Evolutionary conservation across 2,797 vertebrate genomes (phyloP).

Genomic region (Pseudochaenichthys georgianus): DNA sequence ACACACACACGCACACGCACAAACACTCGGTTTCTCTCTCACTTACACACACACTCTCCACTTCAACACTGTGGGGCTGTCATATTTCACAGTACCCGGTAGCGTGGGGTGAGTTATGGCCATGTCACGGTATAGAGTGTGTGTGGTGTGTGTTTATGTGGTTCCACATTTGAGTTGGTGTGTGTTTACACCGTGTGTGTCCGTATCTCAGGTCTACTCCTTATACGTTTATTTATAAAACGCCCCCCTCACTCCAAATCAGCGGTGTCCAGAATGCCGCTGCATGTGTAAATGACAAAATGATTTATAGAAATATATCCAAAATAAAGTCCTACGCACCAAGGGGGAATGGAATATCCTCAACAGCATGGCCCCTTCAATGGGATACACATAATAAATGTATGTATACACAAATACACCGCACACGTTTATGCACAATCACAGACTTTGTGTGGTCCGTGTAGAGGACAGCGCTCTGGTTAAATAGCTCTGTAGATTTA

Average conservation of each 20-base stretch:
- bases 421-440: constrained; percentile 44
- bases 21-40: constrained; percentile 11
- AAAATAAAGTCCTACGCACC: constrained; percentile 73
- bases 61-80: constrained; percentile 72
- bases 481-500: constrained; percentile 77
- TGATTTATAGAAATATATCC: constrained; percentile 87
- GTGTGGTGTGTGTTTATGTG: constrained; percentile 68
- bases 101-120: constrained; percentile 85
- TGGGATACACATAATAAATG: constrained; percentile 54
- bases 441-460: constrained; percentile 32
- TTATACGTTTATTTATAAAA: constrained; percentile 84
- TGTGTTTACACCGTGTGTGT: constrained; percentile 50
- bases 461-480: constrained; percentile 58
- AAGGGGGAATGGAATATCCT: constrained; percentile 50
- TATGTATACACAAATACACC: constrained; percentile 41
- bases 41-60: constrained; percentile 47
- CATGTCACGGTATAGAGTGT: constrained; percentile 79
- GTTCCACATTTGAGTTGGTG: constrained; percentile 47
- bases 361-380: constrained; percentile 41
- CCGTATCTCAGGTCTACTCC: constrained; percentile 57
- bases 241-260: constrained; percentile 79
- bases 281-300: constrained; percentile 85
- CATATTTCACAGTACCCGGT: constrained; percentile 86
- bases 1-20: constrained; percentile 42
- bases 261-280: constrained; percentile 79